phyloP scores from a whole-genome alignment of 2,888 invertebrate genomes.

The Leptinotarsa peninsularis region DNA sequence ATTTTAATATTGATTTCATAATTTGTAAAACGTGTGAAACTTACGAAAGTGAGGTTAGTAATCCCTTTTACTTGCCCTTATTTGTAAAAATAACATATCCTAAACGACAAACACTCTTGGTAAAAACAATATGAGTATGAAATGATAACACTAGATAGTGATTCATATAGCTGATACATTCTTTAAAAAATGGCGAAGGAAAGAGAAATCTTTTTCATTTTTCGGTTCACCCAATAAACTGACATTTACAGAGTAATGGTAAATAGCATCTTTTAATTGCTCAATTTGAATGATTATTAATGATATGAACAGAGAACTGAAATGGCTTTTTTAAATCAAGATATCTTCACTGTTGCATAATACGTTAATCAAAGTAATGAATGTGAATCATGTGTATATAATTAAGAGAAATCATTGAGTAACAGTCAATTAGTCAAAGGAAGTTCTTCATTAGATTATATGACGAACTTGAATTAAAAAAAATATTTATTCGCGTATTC shows the following conservation, averaged over 20 bases:
- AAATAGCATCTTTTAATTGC: not conserved
- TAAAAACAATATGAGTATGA: too few relatives aligned
- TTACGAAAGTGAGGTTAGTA: too few relatives aligned
- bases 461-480: not conserved
- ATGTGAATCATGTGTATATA: constrained; percentile 2
- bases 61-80: too few relatives aligned
- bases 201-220: not conserved
- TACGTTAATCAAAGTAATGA: constrained; percentile 1
- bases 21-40: too few relatives aligned
- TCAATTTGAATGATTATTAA: not conserved
- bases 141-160: too few relatives aligned
- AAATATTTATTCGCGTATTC: too few relatives aligned
- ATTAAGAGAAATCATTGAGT: constrained; percentile 3
- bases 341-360: not conserved
- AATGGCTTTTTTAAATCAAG: constrained; percentile 4
- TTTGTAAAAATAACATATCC: too few relatives aligned
- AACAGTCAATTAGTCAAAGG: not conserved
- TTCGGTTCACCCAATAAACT: not conserved
- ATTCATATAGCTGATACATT: too few relatives aligned
- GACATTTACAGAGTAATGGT: not conserved
- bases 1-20: too few relatives aligned
- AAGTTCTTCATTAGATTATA: not conserved
- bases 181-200: not conserved
- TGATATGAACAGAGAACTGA: not conserved
- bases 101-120: too few relatives aligned